These are phyloP conservation scores for Nycticorax nycticorax DNA, from an alignment of 2,113 vertebrate genomes.

Conservation along the genomic window DNA sequence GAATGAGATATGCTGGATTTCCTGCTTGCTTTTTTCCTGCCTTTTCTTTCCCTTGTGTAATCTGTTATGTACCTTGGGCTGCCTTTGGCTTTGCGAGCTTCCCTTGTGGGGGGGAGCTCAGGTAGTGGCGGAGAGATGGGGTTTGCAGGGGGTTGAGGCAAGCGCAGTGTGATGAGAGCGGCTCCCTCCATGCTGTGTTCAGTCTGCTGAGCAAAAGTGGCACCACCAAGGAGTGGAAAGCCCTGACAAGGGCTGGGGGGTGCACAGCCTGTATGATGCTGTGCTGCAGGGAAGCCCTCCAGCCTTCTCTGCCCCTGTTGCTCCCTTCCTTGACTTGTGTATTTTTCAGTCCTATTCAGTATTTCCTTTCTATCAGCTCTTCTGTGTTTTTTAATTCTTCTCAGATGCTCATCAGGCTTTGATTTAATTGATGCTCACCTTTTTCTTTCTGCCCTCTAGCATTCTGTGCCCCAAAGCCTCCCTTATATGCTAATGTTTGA, in stretches of 20 bases:
- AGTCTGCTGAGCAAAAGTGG: not conserved
- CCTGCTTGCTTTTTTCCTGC: not conserved
- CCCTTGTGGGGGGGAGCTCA: not conserved
- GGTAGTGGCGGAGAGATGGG: not conserved
- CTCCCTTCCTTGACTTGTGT: not conserved
- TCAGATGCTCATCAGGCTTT: not conserved
- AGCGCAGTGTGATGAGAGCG: not conserved
- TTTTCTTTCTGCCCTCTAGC: not conserved
- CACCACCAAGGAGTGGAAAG: not conserved
- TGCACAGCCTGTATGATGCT: not conserved
- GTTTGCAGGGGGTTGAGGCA: not conserved
- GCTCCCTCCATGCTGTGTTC: not conserved
- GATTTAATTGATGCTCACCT: not conserved
- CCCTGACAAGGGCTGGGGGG: not conserved
- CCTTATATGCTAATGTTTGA: not conserved
- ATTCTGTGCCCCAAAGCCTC: not conserved
- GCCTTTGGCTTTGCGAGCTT: not conserved
- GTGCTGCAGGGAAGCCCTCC: not conserved
- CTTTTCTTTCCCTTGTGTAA: not conserved
- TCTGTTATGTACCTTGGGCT: not conserved
- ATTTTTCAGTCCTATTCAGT: not conserved
- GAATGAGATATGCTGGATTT: conserved; percentile 31
- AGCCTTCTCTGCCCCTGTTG: not conserved
- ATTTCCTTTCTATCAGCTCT: not conserved
- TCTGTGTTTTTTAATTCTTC: not conserved